Evolutionary conservation across 2,113 vertebrate species (phyloP), one percentile per base, ranked within the genome.

Genomic region (Anser brachyrhynchus): DNA sequence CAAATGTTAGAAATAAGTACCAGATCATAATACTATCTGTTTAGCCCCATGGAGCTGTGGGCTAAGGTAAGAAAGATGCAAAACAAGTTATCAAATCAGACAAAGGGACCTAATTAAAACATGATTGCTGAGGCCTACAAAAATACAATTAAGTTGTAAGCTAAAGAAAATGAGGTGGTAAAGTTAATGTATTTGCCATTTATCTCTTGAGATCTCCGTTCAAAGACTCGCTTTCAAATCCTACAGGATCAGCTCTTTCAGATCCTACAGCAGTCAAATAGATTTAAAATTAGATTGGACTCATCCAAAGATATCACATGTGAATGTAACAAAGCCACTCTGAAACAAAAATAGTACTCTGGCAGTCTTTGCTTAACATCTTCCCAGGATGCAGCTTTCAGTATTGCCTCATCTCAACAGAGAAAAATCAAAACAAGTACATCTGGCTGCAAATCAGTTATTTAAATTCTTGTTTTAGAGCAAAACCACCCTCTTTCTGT

Each of bases 131-230:
- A 93, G 87, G 71, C 93, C 93, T 55, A 92, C 0, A 93, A 91
- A 94, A 96, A 95, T 91, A 95, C 92, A 95, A 94, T 96, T 93
- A 92, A 95, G 91, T 93, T 89, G 89, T 93, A 89, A 96, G 92
- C 81, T 87, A 91, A 85, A 92, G 96, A 96, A 95, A 93, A 96
- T 93, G 91, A 96, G 92, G 92, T 95, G 93, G 96, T 89, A 87
- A 90, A 96, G 91, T 93, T 94, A 96, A 97, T 95, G 91, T 93
- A 92, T 92, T 92, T 95, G 91, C 81, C 90, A 95, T 95, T 95
- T 96, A 95, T 96, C 96, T 96, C 54, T 33, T 91, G 95, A 96
- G 92, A 96, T 96, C 91, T 89, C 71, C 59, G 95, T 96, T 97
- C 96, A 91, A 92, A 96, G 93, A 83, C 71, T 94, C 33, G 4